phyloP scores from a whole-genome alignment of 2,113 vertebrate species.

The Acrocephalus kingi region DNA sequence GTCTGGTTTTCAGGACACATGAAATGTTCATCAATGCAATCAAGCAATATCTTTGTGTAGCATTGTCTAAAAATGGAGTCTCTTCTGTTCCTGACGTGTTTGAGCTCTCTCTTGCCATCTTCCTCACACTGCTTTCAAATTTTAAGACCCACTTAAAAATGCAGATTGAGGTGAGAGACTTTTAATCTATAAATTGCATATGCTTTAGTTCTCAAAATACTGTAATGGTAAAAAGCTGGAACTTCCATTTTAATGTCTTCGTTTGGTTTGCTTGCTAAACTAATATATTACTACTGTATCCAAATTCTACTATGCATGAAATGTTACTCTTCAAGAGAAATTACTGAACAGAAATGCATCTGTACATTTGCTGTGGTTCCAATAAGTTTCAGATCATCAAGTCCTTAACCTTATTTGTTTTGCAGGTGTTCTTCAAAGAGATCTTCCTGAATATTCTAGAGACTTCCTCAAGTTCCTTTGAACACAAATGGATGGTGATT shows the following conservation, averaged over 20 bases:
- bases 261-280: background rate
- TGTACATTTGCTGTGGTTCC: background rate
- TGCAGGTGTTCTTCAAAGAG: constrained; percentile 96
- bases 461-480: constrained; percentile 95
- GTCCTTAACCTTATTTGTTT: background rate
- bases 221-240: background rate
- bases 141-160: constrained; percentile 98
- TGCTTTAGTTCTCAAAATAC: background rate
- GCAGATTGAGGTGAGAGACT: constrained; percentile 91
- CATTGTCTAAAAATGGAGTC: constrained; percentile 95
- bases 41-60: constrained; percentile 98
- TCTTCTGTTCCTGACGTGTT: constrained; percentile 98
- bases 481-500: constrained; percentile 99
- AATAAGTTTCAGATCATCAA: background rate
- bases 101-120: constrained; percentile 97
- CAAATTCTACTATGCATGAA: background rate
- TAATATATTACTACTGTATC: background rate
- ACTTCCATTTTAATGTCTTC: background rate
- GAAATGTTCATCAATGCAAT: constrained; percentile 99
- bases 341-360: background rate
- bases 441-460: constrained; percentile 98
- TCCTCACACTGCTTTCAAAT: constrained; percentile 94
- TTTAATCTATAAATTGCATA: background rate
- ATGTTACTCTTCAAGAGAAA: background rate
- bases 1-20: constrained; percentile 92